Conservation (phyloP, 1,140 invertebrate species). For the Drosophila erecta region DNA sequence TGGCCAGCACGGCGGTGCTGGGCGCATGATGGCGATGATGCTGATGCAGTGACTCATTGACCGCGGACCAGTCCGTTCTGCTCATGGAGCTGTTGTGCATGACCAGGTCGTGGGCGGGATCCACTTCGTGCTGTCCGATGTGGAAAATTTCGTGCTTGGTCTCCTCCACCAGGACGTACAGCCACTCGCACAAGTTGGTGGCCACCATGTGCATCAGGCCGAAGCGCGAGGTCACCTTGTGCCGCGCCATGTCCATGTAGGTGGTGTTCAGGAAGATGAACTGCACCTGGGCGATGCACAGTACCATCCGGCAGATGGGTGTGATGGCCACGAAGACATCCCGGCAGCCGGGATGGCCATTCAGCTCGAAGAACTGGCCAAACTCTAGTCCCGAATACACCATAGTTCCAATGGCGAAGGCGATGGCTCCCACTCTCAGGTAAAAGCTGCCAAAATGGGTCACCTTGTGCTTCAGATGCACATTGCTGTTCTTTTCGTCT, state of each 20-base stretch:
- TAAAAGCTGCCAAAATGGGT: constrained; percentile 94
- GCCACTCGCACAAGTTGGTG: constrained; percentile 96
- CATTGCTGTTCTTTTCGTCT: constrained; percentile 81
- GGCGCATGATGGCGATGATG: constrained; percentile 21
- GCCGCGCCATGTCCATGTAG: constrained; percentile 91
- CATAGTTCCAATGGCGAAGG: constrained; percentile 96
- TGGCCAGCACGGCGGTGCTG: constrained; percentile 26
- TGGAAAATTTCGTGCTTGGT: constrained; percentile 90
- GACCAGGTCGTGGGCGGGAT: constrained; percentile 43
- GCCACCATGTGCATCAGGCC: constrained; percentile 97
- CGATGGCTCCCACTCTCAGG: constrained; percentile 93
- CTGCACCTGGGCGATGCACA: constrained; percentile 97
- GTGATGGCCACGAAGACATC: constrained; percentile 91
- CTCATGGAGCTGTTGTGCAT: constrained; percentile 23
- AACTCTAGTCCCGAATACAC: constrained; percentile 95
- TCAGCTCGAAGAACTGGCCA: constrained; percentile 93
- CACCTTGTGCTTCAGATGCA: constrained; percentile 77
- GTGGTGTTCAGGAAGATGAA: constrained; percentile 89
- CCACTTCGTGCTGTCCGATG: constrained; percentile 77
- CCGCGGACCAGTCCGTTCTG: constrained; percentile 55
- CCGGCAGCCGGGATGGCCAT: constrained; percentile 88
- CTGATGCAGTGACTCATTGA: constrained; percentile 56
- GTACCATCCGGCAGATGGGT: constrained; percentile 92
- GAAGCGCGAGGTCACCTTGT: constrained; percentile 95
- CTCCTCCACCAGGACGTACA: constrained; percentile 93